Conservation (phyloP, 1,140 invertebrate species). For the Apis laboriosa region DNA sequence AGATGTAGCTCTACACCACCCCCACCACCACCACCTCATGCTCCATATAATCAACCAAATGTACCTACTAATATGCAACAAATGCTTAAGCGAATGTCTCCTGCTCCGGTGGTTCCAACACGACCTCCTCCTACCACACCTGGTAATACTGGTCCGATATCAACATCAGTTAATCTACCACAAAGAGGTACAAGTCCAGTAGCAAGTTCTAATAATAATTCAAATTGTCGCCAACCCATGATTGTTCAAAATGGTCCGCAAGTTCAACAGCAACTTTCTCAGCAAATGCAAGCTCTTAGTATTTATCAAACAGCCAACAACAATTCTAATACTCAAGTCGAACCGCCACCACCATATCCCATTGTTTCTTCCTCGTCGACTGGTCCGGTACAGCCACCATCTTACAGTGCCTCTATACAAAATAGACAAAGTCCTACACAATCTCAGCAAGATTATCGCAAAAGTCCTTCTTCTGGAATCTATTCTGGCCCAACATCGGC, state of each 20-base stretch:
- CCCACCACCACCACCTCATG: conserved; percentile 87
- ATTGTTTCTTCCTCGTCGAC: conserved; percentile 82
- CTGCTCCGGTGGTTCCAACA: conserved; percentile 85
- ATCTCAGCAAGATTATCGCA: conserved; percentile 88
- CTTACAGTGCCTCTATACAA: conserved; percentile 92
- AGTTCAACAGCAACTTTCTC: conserved; percentile 91
- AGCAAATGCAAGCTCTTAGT: conserved; percentile 93
- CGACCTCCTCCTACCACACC: conserved; percentile 82
- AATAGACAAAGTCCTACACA: conserved; percentile 92
- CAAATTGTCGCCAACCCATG: conserved; percentile 85
- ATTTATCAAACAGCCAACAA: conserved; percentile 85
- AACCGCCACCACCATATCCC: conserved; percentile 90
- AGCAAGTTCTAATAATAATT: conserved; percentile 79
- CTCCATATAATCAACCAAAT: conserved; percentile 77
- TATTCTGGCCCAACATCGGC: conserved; percentile 90
- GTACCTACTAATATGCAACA: conserved; percentile 89
- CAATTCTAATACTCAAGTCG: conserved; percentile 79
- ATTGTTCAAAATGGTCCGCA: conserved; percentile 91
- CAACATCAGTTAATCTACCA: conserved; percentile 77
- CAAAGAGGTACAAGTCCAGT: conserved; percentile 91
- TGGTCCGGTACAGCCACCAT: conserved; percentile 88
- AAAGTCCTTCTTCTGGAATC: conserved; percentile 89
- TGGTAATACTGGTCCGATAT: conserved; percentile 71
- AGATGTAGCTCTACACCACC: conserved; percentile 85
- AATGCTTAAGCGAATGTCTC: conserved; percentile 92